Evolutionary conservation across 2,888 invertebrate species (phyloP), one percentile per base, ranked within the genome.

Genomic region (Venusia cambrica): DNA sequence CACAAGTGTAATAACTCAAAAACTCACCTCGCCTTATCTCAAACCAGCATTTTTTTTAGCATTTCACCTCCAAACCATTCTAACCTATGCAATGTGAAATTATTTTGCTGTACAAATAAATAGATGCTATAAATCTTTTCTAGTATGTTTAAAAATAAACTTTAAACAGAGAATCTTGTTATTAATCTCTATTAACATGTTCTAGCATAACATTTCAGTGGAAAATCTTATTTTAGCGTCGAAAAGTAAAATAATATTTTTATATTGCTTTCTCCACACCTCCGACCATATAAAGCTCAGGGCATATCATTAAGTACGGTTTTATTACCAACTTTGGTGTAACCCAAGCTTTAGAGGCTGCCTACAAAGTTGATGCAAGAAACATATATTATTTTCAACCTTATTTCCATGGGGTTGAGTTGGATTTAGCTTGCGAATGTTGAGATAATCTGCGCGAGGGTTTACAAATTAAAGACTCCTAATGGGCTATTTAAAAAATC

Each of bases 401-500:
- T 4, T 27, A 24, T 16, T 5, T 2, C 13, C 5, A 16, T 7
- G 27, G 1, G 5, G 8, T 44, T 40, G 18, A 31, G 41, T 26
- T 16, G 5, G 10, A 11, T 39, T 45, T 37, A 1, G 33, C 12
- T 29, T 25, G 21, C 3, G 5, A 13, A 8, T 11, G 5, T 0
- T n/a, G 5, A 47, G 49, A 45, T 46, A 49, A 51, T 39, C 38
- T 33, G 28, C 39, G 19, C 33, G 46, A 54, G 48, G 41, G 50
- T 45, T 58, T 55, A 65, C 65, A 71, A 73, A 73, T 73, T 66
- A 68, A 73, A 63, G 71, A 60, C 62, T 48, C 53, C 59, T 67
- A 64, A 69, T 65, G 63, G 57, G 61, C 57, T 62, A 64, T 61
- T 66, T 64, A 62, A 65, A 71, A 45, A 73, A 57, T 64, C 60